phyloP scores from a whole-genome alignment of 2,888 invertebrate genomes.

The Nomada ferruginata region DNA sequence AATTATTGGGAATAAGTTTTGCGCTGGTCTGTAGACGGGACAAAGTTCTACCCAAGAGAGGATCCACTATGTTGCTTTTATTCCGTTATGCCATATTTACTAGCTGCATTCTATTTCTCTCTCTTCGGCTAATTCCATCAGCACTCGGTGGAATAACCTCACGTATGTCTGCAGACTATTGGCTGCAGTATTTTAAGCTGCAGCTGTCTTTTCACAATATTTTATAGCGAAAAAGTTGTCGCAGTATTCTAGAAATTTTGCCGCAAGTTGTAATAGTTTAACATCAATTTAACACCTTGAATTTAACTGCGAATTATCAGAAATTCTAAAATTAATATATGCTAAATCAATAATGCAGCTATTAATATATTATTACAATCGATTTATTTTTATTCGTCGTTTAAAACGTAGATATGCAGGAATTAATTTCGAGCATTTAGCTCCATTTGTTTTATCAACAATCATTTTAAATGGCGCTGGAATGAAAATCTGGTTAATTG shows the following conservation, averaged over 20 bases:
- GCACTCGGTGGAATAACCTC: constrained; percentile 63
- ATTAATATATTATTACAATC: neutral
- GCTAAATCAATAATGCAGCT: too few relatives aligned
- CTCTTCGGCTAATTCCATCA: constrained; percentile 64
- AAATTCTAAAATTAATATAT: too few relatives aligned
- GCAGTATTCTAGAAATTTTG: neutral
- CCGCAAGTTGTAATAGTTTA: too few relatives aligned
- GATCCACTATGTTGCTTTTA: constrained; percentile 30
- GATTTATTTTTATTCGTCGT: neutral
- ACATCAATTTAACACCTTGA: neutral
- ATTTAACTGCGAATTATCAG: neutral
- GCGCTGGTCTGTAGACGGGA: constrained; percentile 20
- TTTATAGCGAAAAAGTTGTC: neutral
- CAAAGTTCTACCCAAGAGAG: constrained; percentile 6
- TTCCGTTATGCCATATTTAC: constrained; percentile 51
- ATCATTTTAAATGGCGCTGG: neutral
- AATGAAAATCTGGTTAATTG: neutral
- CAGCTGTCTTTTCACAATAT: constrained; percentile 3
- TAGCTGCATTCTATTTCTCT: constrained; percentile 61
- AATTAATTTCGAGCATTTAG: neutral
- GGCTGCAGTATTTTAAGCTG: constrained; percentile 59
- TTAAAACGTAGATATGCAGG: neutral
- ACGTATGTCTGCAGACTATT: constrained; percentile 39
- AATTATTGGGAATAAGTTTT: constrained; percentile 28
- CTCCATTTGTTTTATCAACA: neutral